phyloP scores from a whole-genome alignment of 37 sponge, comb jelly and placozoan genomes.

The Corticium candelabrum region DNA sequence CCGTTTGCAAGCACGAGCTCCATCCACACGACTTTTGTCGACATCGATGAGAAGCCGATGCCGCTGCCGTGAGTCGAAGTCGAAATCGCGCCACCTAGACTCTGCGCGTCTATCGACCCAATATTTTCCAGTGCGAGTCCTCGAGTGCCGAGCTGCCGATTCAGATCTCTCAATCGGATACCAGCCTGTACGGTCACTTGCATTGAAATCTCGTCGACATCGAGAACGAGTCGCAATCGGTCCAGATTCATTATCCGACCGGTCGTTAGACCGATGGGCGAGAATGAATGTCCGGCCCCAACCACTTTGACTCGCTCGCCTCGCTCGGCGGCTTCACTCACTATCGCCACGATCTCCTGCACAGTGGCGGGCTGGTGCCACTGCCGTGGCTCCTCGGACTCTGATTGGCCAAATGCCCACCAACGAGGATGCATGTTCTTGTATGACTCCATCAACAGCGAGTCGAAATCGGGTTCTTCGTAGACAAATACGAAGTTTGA shows the following conservation, averaged over 20 bases:
- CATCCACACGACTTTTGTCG: not conserved
- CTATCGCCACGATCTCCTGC: not conserved
- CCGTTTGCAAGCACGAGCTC: not conserved
- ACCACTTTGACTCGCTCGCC: not conserved
- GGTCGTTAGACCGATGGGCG: not conserved
- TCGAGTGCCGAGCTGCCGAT: not conserved
- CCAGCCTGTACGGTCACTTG: not conserved
- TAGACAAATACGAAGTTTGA: not conserved
- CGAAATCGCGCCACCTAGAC: not conserved
- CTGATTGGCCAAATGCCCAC: not conserved
- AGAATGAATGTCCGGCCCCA: constrained; percentile 1
- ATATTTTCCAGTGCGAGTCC: constrained; percentile 1
- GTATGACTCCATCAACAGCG: not conserved
- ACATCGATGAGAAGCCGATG: not conserved
- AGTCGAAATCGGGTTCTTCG: not conserved
- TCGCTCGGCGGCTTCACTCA: not conserved
- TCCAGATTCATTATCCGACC: not conserved
- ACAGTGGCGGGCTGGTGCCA: not conserved
- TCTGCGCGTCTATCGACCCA: not conserved
- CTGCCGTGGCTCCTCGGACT: not conserved
- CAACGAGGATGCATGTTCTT: not conserved
- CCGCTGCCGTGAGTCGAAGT: constrained; percentile 14
- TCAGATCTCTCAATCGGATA: not conserved
- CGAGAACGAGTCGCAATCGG: not conserved
- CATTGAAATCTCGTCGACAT: not conserved